Evolutionary conservation across 2,113 vertebrate species (phyloP).

Genomic region (Dasypus novemcinctus): DNA sequence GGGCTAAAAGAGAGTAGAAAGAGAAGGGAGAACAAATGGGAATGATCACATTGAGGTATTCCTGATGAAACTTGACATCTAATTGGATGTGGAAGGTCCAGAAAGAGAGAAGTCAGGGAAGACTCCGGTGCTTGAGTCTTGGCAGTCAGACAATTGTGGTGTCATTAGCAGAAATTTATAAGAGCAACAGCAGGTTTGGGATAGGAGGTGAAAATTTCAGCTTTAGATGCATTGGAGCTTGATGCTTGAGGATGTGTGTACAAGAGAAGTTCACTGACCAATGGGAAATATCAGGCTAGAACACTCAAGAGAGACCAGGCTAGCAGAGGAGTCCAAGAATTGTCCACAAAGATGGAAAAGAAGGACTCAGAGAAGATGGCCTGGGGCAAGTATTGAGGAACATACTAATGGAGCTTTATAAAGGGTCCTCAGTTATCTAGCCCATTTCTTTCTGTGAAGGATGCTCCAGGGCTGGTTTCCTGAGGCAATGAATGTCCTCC

Average conservation of each 20-base stretch:
- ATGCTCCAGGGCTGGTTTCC: background rate
- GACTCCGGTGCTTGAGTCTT: background rate
- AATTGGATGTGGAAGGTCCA: background rate
- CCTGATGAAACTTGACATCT: background rate
- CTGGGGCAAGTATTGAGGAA: background rate
- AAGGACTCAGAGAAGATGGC: background rate
- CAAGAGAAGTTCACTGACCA: background rate
- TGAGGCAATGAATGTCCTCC: fast-evolving
- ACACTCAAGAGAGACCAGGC: too few relatives aligned
- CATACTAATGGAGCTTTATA: background rate
- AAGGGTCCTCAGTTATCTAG: background rate
- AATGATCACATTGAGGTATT: background rate
- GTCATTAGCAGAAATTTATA: background rate
- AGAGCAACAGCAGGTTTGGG: background rate
- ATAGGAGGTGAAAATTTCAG: background rate
- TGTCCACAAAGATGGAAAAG: background rate
- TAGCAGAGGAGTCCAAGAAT: background rate
- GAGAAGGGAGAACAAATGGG: background rate
- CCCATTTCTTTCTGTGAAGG: background rate
- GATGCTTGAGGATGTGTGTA: background rate
- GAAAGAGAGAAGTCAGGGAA: background rate
- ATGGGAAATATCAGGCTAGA: background rate
- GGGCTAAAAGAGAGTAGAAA: background rate
- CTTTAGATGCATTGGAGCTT: background rate
- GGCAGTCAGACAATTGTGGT: background rate